These are phyloP conservation scores for Crypturellus undulatus DNA, from an alignment of 2,113 vertebrate genomes.

Conservation along the genomic window DNA sequence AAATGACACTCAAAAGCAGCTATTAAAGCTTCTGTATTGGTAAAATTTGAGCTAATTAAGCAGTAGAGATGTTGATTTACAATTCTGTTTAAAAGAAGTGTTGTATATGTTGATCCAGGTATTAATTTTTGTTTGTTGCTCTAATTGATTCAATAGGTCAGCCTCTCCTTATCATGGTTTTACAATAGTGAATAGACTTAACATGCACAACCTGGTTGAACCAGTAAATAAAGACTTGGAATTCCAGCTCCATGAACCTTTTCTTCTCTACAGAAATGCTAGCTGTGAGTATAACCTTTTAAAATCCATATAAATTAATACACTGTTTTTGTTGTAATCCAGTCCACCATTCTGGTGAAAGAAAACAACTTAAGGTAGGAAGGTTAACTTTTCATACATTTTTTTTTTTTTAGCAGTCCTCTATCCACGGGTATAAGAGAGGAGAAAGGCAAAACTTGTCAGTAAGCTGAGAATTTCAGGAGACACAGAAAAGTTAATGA, in stretches of 20 bases:
- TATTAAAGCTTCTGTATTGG: neutral
- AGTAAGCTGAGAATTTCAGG: neutral
- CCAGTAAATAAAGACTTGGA: constrained; percentile 98
- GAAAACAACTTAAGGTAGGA: neutral
- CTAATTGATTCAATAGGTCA: constrained; percentile 82
- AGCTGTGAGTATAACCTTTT: constrained; percentile 81
- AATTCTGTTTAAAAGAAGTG: neutral
- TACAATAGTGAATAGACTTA: constrained; percentile 97
- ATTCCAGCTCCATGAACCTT: constrained; percentile 97
- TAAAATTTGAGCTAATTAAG: neutral
- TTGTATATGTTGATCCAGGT: neutral
- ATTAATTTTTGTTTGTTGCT: constrained; percentile 15
- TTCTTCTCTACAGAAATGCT: constrained; percentile 96
- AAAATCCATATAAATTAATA: neutral
- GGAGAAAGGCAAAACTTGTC: neutral
- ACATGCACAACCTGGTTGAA: constrained; percentile 94
- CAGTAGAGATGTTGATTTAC: neutral
- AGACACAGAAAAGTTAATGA: neutral
- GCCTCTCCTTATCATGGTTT: constrained; percentile 96
- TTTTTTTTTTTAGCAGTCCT: neutral
- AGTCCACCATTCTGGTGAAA: neutral
- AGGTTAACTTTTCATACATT: neutral
- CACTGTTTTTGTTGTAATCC: neutral
- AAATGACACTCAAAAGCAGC: neutral
- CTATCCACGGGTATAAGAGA: neutral